Percentiles rank a stretch among this genome's conserved stretches.
These are phyloP conservation scores for Eupithecia vulgata DNA, from an alignment of 2,888 invertebrate genomes.

Conservation along the genomic window DNA sequence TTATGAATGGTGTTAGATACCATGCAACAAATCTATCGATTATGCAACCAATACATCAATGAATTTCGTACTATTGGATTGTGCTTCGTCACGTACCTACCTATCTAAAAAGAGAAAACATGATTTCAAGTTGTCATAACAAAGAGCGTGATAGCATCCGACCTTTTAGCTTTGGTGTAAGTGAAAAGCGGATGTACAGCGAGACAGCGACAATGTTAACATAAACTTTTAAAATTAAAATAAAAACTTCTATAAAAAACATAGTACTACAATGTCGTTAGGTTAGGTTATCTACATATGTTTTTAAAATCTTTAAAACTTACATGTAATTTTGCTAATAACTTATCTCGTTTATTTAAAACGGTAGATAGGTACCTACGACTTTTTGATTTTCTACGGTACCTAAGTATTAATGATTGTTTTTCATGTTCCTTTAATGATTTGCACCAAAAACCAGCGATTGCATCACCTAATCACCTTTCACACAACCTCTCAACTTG, in stretches of 20 bases:
- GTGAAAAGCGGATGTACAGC: constrained; percentile 26
- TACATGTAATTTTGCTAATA: too few species aligned
- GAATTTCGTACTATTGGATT: constrained; percentile 31
- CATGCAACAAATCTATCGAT: constrained; percentile 14
- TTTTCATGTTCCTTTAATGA: constrained; percentile 17
- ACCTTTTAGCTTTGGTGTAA: constrained; percentile 43
- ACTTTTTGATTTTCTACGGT: too few species aligned
- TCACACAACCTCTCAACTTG: constrained; percentile 69
- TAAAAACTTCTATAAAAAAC: too few species aligned
- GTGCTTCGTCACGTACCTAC: constrained; percentile 58
- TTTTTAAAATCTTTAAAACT: too few species aligned
- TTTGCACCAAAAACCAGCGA: constrained; percentile 45
- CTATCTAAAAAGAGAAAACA: constrained; percentile 70
- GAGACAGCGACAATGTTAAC: too few species aligned
- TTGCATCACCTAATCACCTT: constrained; percentile 63
- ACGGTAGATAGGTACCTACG: too few species aligned
- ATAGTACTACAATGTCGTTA: too few species aligned
- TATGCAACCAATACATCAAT: constrained; percentile 32
- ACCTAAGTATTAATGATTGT: too few species aligned
- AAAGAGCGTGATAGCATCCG: constrained; percentile 64
- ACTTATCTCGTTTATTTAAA: too few species aligned
- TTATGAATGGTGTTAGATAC: not conserved
- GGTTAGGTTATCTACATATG: too few species aligned
- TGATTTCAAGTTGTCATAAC: constrained; percentile 62
- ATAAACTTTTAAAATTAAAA: too few species aligned